Percentiles rank a stretch among this genome's conserved stretches.
These are phyloP conservation scores for Psittacula cyanocephala DNA, from an alignment of 2,113 vertebrate genomes.

Conservation along the genomic window DNA sequence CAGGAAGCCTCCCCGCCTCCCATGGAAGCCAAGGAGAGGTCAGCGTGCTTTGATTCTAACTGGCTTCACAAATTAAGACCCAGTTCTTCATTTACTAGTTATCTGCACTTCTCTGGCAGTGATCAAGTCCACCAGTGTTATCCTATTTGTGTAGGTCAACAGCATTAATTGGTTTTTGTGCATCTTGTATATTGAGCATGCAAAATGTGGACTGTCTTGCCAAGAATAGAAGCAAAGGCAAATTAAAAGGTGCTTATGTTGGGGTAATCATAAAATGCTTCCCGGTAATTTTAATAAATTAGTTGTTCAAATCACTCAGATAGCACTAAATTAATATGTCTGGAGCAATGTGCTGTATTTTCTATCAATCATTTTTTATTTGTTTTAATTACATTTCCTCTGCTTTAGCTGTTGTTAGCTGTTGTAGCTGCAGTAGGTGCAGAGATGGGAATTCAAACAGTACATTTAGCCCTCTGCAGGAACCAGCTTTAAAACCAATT, in stretches of 20 bases:
- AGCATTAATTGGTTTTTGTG: constrained; percentile 19
- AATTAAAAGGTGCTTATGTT: constrained; percentile 60
- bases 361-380: constrained; percentile 58
- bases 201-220: neutral
- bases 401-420: constrained; percentile 45
- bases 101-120: neutral
- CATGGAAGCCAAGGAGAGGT: neutral
- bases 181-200: constrained; percentile 5
- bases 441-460: constrained; percentile 48
- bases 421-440: constrained; percentile 37
- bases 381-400: constrained; percentile 61
- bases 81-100: constrained; percentile 16
- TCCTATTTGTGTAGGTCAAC: constrained; percentile 32
- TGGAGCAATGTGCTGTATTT: constrained; percentile 44
- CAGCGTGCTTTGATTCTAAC: neutral
- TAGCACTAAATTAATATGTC: constrained; percentile 57
- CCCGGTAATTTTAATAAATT: constrained; percentile 62
- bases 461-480: constrained; percentile 35
- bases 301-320: constrained; percentile 52
- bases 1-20: neutral
- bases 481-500: constrained; percentile 28
- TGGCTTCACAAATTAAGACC: constrained; percentile 14
- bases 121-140: constrained; percentile 8
- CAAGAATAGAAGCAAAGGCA: constrained; percentile 41
- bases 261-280: constrained; percentile 57